A percentile compares a stretch with the other conserved stretches of the same genome.
Conservation (phyloP, 2,888 invertebrate species). For the Drosophila macrospina region DNA sequence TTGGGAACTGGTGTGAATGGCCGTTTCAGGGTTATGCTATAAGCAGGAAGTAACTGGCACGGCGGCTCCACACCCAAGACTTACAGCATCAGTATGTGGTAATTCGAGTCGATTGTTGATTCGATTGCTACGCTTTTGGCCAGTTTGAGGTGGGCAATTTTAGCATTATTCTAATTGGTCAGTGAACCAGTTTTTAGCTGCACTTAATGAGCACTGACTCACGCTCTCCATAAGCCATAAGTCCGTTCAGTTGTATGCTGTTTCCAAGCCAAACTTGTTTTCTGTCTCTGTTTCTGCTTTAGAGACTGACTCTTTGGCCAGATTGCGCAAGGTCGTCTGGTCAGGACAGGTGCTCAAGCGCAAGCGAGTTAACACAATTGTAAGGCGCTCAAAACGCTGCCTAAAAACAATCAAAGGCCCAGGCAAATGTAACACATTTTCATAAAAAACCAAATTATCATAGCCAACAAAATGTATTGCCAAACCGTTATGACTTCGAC, state of each 20-base stretch:
- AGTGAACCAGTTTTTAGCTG: constrained; percentile 72
- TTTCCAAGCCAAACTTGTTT: constrained; percentile 60
- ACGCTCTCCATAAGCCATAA: constrained; percentile 22
- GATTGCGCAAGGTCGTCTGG: constrained; percentile 82
- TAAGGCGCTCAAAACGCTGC: constrained; percentile 27
- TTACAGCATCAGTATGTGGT: constrained; percentile 31
- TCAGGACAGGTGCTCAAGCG: constrained; percentile 71
- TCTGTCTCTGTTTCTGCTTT: constrained; percentile 3
- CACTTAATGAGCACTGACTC: constrained; percentile 58
- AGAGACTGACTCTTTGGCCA: constrained; percentile 43
- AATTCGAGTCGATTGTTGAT: constrained; percentile 36
- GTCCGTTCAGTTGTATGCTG: constrained; percentile 12
- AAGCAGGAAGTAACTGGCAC: constrained; percentile 66
- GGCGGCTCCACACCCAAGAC: constrained; percentile 42
- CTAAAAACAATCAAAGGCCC: constrained; percentile 19
- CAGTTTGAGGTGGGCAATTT: constrained; percentile 50
- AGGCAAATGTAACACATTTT: constrained; percentile 27
- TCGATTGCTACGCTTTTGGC: constrained; percentile 20
- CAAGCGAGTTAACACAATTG: constrained; percentile 60
- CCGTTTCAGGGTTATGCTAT: constrained; percentile 63
- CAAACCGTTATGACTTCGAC: constrained; percentile 68
- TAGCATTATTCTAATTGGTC: constrained; percentile 71
- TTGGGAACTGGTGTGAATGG: constrained; percentile 53
- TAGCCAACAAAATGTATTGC: constrained; percentile 43
- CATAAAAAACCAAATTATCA: constrained; percentile 33